Evolutionary conservation across 2,797 vertebrate genomes (phyloP).

Genomic region (Paedocypris micromegethes): DNA sequence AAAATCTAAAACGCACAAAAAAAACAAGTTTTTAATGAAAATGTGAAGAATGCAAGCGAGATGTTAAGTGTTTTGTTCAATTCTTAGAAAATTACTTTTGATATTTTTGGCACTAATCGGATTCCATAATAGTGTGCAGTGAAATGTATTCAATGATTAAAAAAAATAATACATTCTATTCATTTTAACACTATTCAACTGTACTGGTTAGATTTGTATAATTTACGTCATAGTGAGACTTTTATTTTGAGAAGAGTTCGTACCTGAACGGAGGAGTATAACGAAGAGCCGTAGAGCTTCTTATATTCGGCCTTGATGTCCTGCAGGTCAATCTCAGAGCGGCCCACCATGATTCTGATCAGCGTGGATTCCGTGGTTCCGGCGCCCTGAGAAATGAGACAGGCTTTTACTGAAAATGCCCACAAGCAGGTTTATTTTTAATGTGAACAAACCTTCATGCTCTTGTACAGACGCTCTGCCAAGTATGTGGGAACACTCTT

Average conservation of each 20-base stretch:
- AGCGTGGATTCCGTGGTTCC: conserved; percentile 78
- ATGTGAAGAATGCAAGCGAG: too few relatives aligned
- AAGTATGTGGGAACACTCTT: conserved; percentile 75
- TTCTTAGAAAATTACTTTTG: too few relatives aligned
- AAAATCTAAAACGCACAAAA: too few relatives aligned
- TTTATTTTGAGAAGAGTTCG: conserved; percentile 19
- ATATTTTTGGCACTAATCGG: too few relatives aligned
- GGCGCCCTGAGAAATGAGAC: conserved; percentile 62
- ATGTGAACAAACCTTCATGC: conserved; percentile 72
- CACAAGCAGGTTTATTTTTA: neutral
- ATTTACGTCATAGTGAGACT: too few relatives aligned
- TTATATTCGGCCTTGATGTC: conserved; percentile 82
- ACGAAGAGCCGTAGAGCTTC: conserved; percentile 72
- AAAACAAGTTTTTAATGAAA: too few relatives aligned
- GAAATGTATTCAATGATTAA: too few relatives aligned
- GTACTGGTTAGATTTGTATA: too few relatives aligned
- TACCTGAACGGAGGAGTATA: conserved; percentile 76
- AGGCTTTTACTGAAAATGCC: neutral
- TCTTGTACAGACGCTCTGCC: conserved; percentile 71
- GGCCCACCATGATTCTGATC: conserved; percentile 76
- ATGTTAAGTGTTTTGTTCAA: too few relatives aligned
- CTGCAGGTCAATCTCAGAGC: conserved; percentile 81
- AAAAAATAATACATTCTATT: too few relatives aligned
- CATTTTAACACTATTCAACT: too few relatives aligned
- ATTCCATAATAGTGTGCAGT: too few relatives aligned